These are phyloP conservation scores for Halyomorpha halys DNA, from an alignment of 1,140 invertebrate genomes.

Conservation along the genomic window DNA sequence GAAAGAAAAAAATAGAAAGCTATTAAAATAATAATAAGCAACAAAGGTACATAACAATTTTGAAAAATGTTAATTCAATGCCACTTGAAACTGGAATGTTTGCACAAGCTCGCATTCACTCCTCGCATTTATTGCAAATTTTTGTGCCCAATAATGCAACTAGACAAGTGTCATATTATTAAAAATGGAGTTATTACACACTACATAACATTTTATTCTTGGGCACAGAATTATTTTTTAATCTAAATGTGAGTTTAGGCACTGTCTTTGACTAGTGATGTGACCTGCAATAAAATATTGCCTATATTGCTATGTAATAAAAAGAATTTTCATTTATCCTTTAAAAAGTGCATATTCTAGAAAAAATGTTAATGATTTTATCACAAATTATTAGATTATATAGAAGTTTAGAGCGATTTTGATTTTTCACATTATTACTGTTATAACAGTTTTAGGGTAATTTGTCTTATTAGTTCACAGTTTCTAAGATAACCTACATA, in stretches of 20 bases:
- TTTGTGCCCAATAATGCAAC: conserved; percentile 13
- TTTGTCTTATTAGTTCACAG: not conserved
- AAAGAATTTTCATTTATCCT: conserved; percentile 4
- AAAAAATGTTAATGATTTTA: conserved; percentile 1
- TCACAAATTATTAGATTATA: conserved; percentile 3
- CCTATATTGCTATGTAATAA: conserved; percentile 13
- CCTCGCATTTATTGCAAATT: conserved; percentile 1
- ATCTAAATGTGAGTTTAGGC: conserved; percentile 14
- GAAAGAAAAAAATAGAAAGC: no score
- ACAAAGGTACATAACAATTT: no score
- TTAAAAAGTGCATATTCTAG: conserved; percentile 1
- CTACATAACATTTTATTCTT: conserved; percentile 18
- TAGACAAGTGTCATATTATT: conserved; percentile 5
- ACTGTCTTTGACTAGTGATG: conserved; percentile 14
- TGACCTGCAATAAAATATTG: conserved; percentile 14
- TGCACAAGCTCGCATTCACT: not conserved
- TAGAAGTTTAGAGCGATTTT: no score
- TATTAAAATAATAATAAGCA: no score
- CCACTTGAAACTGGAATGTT: no score
- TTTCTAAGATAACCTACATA: conserved; percentile 9
- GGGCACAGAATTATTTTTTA: conserved; percentile 5
- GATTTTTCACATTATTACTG: no score
- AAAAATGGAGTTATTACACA: conserved; percentile 15
- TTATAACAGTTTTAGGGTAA: not conserved
- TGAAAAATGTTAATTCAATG: no score